A percentile compares a stretch with the other conserved stretches of the same genome.
Evolutionary conservation across 2,888 invertebrate genomes (phyloP).

Genomic region (Venustoraphidia nigricollis): DNA sequence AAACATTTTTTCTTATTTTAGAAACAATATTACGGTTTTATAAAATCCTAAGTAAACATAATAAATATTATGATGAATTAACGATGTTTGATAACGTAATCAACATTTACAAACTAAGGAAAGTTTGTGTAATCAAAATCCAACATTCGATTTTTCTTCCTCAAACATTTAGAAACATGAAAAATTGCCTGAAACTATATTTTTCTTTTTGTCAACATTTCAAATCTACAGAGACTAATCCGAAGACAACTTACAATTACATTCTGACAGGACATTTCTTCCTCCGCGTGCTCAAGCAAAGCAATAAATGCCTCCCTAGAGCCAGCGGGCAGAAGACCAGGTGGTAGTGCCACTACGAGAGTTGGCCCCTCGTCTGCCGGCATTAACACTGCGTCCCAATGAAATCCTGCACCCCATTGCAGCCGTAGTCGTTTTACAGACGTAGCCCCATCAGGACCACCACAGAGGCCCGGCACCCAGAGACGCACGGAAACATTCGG

Average conservation of each 20-base stretch:
- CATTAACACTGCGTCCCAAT: conserved; percentile 26
- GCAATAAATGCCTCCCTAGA: conserved; percentile 92
- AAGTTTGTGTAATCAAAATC: neutral
- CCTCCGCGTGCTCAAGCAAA: conserved; percentile 90
- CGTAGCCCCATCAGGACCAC: conserved; percentile 91
- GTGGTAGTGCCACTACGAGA: conserved; percentile 81
- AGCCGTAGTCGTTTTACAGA: conserved; percentile 30
- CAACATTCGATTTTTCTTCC: neutral
- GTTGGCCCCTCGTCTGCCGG: conserved; percentile 53
- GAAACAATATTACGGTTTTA: no score
- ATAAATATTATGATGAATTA: no score
- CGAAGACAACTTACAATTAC: conserved; percentile 38
- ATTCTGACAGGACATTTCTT: conserved; percentile 68
- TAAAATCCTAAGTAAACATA: no score
- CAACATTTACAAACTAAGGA: neutral
- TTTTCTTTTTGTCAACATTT: neutral
- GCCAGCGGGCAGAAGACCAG: conserved; percentile 72
- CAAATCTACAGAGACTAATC: neutral
- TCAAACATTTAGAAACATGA: neutral
- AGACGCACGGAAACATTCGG: conserved; percentile 67
- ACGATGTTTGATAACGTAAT: no score
- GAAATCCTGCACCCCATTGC: conserved; percentile 29
- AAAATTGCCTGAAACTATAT: neutral
- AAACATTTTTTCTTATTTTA: neutral
- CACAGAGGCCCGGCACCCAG: conserved; percentile 99